A percentile compares a stretch with the other conserved stretches of the same genome.
Evolutionary conservation across 2,797 vertebrate species (phyloP).

Genomic region (Spea hammondii): DNA sequence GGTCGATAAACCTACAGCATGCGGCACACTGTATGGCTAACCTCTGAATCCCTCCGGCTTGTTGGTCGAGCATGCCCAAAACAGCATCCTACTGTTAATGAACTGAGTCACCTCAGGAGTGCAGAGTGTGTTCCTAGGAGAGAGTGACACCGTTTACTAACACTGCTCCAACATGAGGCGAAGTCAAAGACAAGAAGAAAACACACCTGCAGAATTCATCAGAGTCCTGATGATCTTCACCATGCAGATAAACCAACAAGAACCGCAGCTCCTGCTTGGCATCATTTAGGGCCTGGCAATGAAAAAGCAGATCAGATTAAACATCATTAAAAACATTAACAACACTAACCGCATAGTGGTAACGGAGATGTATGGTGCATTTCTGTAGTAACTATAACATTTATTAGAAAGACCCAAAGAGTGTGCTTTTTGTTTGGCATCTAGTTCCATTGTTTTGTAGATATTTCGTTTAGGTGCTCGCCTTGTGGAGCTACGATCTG

Average conservation of each 20-base stretch:
- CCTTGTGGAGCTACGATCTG: too few relatives aligned
- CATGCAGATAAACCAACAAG: constrained; percentile 96
- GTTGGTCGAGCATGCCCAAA: constrained; percentile 98
- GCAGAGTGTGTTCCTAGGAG: constrained; percentile 86
- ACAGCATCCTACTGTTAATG: constrained; percentile 95
- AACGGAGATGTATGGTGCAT: too few relatives aligned
- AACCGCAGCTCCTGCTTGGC: constrained; percentile 97
- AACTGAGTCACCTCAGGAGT: constrained; percentile 90
- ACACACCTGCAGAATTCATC: constrained; percentile 94
- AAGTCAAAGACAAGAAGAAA: not conserved
- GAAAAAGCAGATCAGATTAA: not conserved
- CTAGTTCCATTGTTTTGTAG: too few relatives aligned
- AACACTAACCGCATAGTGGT: too few relatives aligned
- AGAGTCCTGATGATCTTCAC: constrained; percentile 97
- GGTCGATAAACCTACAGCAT: not conserved
- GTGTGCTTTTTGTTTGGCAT: too few relatives aligned
- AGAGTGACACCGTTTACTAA: constrained; percentile 23
- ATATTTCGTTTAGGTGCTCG: too few relatives aligned
- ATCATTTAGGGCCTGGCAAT: constrained; percentile 88
- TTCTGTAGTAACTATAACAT: too few relatives aligned
- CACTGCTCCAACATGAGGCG: not conserved
- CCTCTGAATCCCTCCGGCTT: constrained; percentile 96
- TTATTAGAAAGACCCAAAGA: too few relatives aligned
- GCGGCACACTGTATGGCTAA: constrained; percentile 59
- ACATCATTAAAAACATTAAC: not conserved